These are phyloP conservation scores for Gasterosteus aculeatus DNA, from an alignment of 2,113 vertebrate genomes.

Conservation along the genomic window DNA sequence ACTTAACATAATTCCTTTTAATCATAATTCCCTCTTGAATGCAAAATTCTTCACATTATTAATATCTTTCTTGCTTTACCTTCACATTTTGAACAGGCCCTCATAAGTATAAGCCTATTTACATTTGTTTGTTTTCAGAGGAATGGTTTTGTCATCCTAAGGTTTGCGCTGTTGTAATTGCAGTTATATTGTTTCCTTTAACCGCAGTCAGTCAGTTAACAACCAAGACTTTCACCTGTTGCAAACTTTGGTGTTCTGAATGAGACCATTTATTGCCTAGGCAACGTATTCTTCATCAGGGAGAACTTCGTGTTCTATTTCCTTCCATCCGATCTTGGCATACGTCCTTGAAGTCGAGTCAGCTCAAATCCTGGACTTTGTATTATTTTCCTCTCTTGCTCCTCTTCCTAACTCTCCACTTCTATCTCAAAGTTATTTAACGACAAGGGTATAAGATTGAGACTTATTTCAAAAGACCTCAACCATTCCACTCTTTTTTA, in stretches of 20 bases:
- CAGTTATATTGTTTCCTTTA: background rate
- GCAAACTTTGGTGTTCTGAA: slow-evolving; percentile 5
- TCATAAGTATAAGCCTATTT: background rate
- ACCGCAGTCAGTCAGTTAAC: background rate
- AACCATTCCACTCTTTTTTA: background rate
- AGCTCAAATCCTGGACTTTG: slow-evolving; percentile 2
- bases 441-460: background rate
- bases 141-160: background rate
- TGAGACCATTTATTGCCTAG: slow-evolving; percentile 5
- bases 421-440: background rate
- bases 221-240: background rate
- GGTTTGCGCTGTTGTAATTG: background rate
- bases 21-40: background rate
- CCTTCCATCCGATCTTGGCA: slow-evolving; percentile 7
- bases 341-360: slow-evolving; percentile 38
- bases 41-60: background rate
- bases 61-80: background rate
- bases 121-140: background rate
- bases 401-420: background rate
- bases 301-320: slow-evolving; percentile 15
- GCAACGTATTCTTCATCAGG: slow-evolving; percentile 20
- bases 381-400: background rate
- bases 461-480: no score
- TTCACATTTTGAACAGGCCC: slow-evolving; percentile 3
- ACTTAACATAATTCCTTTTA: background rate